Evolutionary conservation across 2,797 vertebrate species (phyloP), one percentile per base, ranked within the genome.

Genomic region (Lepilemur ruficaudatus): DNA sequence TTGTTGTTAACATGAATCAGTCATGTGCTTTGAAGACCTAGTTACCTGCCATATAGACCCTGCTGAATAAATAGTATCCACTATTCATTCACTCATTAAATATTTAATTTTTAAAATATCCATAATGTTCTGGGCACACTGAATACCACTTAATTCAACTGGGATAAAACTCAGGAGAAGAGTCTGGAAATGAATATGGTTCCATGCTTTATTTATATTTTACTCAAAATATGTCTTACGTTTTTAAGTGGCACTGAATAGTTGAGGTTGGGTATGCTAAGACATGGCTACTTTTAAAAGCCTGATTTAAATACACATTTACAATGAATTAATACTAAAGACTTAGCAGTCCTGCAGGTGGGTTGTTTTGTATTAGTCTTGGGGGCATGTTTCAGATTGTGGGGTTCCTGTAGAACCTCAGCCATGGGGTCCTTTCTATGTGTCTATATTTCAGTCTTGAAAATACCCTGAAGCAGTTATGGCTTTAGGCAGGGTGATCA

Each of bases 151-250:
- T 97, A 78, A 75, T 91, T 81, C 18, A 94, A 70, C 4, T 50
- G 28, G 59, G 80, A 70, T 13, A 80, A 93, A 92, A 86, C 41
- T 22, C 52, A 61, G 46, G 18, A 82, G 72, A 82, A 70, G 91
- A 86, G 11, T 55, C 79, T 79, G n/a, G 50, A 55, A 78, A 87
- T 65, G 50, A 85, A 75, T 79, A 82, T 43, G 15, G 59, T 82
- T 52, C 43, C 10, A 61, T 25, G 38, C 15, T 88, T 90, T 92
- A 72, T 88, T 93, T 95, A 15, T 91, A 88, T 96, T 97, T 93
- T 95, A 72, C 48, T 76, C 46, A 92, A 94, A 93, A 50, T 94
- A 46, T 55, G 9, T 59, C 89, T 93, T 79, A 2, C 32, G 7
- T 65, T 95, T 95, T 86, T 89, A 87, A 94, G 28, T 61, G 89